A percentile compares a stretch with the other conserved stretches of the same genome.
Conservation (phyloP, 2,797 vertebrate genomes). For the Coranthus polyacanthus region DNA sequence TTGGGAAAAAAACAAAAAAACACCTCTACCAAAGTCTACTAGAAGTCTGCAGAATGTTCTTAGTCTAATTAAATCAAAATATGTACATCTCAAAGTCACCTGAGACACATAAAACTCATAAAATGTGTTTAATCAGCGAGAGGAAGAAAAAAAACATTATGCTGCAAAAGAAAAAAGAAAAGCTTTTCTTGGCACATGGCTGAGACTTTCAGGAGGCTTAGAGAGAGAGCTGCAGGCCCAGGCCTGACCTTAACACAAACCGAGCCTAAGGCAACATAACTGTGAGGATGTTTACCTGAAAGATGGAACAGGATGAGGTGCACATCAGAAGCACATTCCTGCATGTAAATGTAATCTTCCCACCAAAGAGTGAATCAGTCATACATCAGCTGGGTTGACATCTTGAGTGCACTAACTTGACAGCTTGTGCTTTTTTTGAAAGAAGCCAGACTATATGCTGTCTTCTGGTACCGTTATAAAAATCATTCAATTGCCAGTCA, state of each 20-base stretch:
- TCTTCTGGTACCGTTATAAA: not conserved
- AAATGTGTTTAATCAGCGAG: conserved; percentile 41
- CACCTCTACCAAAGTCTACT: conserved; percentile 36
- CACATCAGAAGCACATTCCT: conserved; percentile 58
- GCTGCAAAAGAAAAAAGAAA: conserved; percentile 30
- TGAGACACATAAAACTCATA: conserved; percentile 48
- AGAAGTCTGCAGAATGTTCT: conserved; percentile 37
- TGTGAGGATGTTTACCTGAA: conserved; percentile 48
- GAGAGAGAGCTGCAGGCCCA: conserved; percentile 60
- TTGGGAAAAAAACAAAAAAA: conserved; percentile 44
- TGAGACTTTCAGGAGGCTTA: conserved; percentile 57
- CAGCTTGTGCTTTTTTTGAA: conserved; percentile 14
- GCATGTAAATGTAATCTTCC: conserved; percentile 41
- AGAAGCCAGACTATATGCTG: not conserved
- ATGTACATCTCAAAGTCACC: conserved; percentile 40
- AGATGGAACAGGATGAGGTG: conserved; percentile 45
- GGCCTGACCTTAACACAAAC: conserved; percentile 59
- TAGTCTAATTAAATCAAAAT: conserved; percentile 55
- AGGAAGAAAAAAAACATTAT: conserved; percentile 7
- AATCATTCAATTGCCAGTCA: conserved; percentile 6
- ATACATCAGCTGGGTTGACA: conserved; percentile 26
- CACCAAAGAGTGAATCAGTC: conserved; percentile 26
- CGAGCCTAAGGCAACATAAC: conserved; percentile 46
- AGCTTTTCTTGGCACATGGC: conserved; percentile 52
- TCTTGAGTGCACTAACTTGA: conserved; percentile 28